Conservation (phyloP, 2,888 invertebrate species). For the Scaptomyza caliginosa region DNA sequence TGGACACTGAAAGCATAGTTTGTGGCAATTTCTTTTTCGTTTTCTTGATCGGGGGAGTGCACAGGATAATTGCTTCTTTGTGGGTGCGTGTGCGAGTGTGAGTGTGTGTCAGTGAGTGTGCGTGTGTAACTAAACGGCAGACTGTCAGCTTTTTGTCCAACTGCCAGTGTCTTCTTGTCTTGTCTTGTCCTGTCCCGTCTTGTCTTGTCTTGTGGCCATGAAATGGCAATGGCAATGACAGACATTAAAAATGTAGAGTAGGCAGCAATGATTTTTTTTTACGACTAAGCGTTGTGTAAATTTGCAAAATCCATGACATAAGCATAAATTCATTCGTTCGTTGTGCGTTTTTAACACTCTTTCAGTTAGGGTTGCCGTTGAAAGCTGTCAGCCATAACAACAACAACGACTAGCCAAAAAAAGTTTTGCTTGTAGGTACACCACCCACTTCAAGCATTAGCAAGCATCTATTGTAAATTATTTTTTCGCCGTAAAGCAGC, state of each 20-base stretch:
- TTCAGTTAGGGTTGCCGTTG: conserved; percentile 21
- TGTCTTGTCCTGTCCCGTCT: conserved; percentile 3
- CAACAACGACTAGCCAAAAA: conserved; percentile 9
- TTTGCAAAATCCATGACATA: conserved; percentile 74
- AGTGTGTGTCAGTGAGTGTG: not conserved
- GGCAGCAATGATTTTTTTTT: conserved; percentile 53
- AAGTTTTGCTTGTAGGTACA: conserved; percentile 22
- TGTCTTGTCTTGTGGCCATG: conserved; percentile 45
- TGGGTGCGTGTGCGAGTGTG: conserved; percentile 15
- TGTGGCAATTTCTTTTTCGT: conserved; percentile 49
- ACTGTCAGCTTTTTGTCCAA: conserved; percentile 54
- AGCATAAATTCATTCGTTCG: conserved; percentile 62
- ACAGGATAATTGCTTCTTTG: conserved; percentile 68
- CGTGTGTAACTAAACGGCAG: conserved; percentile 25
- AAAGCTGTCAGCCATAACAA: conserved; percentile 18
- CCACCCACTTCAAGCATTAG: conserved; percentile 24
- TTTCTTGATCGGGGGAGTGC: conserved; percentile 30
- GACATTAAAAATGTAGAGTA: conserved; percentile 75
- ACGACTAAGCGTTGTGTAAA: conserved; percentile 68
- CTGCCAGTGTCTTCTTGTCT: conserved; percentile 13
- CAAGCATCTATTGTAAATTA: conserved; percentile 65
- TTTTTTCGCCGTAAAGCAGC: conserved; percentile 71
- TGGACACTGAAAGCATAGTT: conserved; percentile 42
- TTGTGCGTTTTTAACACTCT: conserved; percentile 17
- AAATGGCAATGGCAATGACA: conserved; percentile 54